Base-by-base conservation (phyloP, 2,888 invertebrate species). In the Gibbula magus region DNA sequence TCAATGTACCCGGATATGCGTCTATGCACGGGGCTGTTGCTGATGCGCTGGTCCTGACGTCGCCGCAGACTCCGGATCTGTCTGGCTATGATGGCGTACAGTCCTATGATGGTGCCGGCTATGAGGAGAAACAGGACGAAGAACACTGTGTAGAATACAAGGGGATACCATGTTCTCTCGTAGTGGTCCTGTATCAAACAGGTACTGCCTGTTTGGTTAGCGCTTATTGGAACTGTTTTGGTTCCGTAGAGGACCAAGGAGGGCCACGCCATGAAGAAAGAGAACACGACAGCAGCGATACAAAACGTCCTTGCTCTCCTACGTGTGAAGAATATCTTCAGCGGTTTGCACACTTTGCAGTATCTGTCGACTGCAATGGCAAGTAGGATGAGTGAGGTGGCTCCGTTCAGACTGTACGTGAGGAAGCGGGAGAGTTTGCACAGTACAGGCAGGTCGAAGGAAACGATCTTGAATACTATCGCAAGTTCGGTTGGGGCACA, bases 181-280 rank as follows among this genome's bases (percentile, higher is more conserved):
- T 78, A 81, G 0, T 79, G 75, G 20, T 86, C 84, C 22, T 84
- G 81, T 8, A 87, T 82, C 7, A 85, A 78, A 75, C 88, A 88
- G 18, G 87, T 86, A 35, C 86, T 84, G 32, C 84, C 67, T 0
- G 61, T 77, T n/a, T 82, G n/a, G 22, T 35, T 35, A 75, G 73
- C 53, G 79, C 82, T 32, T 66, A 45, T 51, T 5, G 74, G 77
- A 1, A 82, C 2, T 3, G 82, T 75, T 16, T 79, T 66, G 29
- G 78, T 87, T 8, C 89, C 89, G 67, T 89, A 89, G 0, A 89
- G 56, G 8, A 88, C 61, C 0, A 89, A 77, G 13, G 87, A 81
- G 0, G 89, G 88, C 84, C 87, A 86, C 4, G 86, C 85, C 4
- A 86, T 79, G 0, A 80, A 10, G 18, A 83, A 74, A 5, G 88